These are phyloP conservation scores for Acrobasis repandana DNA, from an alignment of 2,888 invertebrate genomes.

Conservation along the genomic window DNA sequence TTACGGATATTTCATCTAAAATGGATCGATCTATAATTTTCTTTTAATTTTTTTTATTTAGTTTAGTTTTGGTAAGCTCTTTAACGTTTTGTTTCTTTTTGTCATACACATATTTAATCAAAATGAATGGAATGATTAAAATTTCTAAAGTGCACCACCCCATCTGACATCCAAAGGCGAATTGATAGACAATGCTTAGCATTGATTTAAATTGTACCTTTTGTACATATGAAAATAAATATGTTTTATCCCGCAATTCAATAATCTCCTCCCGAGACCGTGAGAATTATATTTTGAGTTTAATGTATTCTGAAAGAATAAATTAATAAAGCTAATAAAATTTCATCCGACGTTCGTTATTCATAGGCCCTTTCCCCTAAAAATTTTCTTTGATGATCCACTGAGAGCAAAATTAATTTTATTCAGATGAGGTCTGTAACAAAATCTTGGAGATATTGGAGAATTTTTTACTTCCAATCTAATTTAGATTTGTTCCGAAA, in stretches of 20 bases:
- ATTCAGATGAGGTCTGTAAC: constrained; percentile 26
- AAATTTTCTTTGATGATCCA: constrained; percentile 46
- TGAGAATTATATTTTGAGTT: constrained; percentile 31
- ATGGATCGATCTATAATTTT: no score
- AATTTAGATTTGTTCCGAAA: constrained; percentile 11
- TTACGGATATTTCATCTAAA: no score
- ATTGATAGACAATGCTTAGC: no score
- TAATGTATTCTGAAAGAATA: constrained; percentile 39
- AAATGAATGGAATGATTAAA: no score
- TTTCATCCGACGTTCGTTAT: constrained; percentile 40
- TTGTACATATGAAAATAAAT: no score
- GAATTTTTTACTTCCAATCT: constrained; percentile 14
- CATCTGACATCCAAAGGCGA: no score
- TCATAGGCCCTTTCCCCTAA: constrained; percentile 44
- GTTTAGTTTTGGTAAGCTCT: no score
- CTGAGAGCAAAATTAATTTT: constrained; percentile 37
- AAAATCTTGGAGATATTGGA: constrained; percentile 15
- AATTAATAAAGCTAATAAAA: constrained; percentile 48
- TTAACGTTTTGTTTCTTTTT: no score
- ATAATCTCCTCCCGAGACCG: constrained; percentile 1
- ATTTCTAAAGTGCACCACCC: no score
- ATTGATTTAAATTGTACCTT: no score
- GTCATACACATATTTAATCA: no score
- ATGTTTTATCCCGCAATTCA: constrained; percentile 8
- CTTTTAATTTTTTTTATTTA: no score